Conservation (phyloP, 2,113 vertebrate species). For the Pagrus major region DNA sequence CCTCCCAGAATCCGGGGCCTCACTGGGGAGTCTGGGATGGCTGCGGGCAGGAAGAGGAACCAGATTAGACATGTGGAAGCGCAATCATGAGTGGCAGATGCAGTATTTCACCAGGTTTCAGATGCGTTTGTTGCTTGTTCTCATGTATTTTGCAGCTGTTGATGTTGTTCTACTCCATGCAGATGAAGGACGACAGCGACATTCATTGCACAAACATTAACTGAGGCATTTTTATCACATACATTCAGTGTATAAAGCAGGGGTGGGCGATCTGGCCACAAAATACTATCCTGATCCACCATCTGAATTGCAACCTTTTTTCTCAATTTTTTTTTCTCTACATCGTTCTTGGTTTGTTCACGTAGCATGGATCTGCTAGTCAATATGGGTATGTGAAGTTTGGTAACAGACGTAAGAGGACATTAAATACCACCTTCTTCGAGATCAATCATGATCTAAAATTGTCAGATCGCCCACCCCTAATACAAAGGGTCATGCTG, state of each 20-base stretch:
- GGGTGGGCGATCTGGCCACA: too few relatives aligned
- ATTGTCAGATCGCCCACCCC: too few relatives aligned
- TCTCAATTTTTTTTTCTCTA: too few relatives aligned
- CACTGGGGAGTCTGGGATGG: constrained; percentile 87
- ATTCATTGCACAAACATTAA: background rate
- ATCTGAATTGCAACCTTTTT: too few relatives aligned
- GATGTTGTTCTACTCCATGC: constrained; percentile 59
- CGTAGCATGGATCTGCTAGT: too few relatives aligned
- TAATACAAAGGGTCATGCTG: constrained; percentile 72
- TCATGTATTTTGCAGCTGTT: constrained; percentile 61
- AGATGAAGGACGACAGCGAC: constrained; percentile 32
- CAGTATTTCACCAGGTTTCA: constrained; percentile 30
- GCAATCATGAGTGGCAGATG: constrained; percentile 42
- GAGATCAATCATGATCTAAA: too few relatives aligned
- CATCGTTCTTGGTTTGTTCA: too few relatives aligned
- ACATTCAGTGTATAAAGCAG: background rate
- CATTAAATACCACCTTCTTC: too few relatives aligned
- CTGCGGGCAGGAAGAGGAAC: constrained; percentile 77
- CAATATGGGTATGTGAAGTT: too few relatives aligned
- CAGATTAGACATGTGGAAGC: constrained; percentile 54
- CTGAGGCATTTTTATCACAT: constrained; percentile 26
- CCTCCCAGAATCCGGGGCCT: constrained; percentile 81
- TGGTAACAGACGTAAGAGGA: too few relatives aligned
- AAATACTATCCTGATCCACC: too few relatives aligned
- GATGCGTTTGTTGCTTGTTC: constrained; percentile 41